A percentile compares a stretch with the other conserved stretches of the same genome.
phyloP scores from a whole-genome alignment of 2,113 vertebrate species.

The Sterrhoptilus dennistouni region DNA sequence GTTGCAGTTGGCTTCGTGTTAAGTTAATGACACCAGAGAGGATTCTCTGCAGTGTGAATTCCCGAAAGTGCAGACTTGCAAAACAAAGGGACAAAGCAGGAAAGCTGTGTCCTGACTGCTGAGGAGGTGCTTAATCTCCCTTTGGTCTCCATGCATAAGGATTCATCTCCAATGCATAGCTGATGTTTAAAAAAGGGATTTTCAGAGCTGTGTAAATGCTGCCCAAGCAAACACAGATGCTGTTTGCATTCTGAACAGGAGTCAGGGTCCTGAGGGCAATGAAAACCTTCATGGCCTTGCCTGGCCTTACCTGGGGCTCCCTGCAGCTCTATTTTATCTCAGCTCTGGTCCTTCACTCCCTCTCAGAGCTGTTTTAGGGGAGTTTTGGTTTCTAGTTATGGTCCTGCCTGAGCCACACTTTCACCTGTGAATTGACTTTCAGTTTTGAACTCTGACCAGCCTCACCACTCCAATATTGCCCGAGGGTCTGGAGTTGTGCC shows the following conservation, averaged over 20 bases:
- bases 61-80: background rate
- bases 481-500: background rate
- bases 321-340: background rate
- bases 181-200: background rate
- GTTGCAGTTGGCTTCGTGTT: background rate
- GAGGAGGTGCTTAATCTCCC: background rate
- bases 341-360: background rate
- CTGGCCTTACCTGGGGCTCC: background rate
- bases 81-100: background rate
- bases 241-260: background rate
- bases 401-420: background rate
- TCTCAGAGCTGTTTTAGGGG: background rate
- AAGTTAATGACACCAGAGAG: background rate
- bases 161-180: background rate
- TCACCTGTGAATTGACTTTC: background rate
- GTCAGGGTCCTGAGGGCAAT: background rate
- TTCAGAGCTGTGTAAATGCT: background rate
- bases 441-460: background rate
- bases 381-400: background rate
- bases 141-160: background rate
- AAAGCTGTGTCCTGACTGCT: background rate
- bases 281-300: background rate
- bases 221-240: background rate
- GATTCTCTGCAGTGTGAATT: background rate
- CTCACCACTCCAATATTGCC: accelerated